A percentile compares a stretch with the other conserved stretches of the same genome.
Evolutionary conservation across 2,113 vertebrate species (phyloP).

Genomic region (Paramormyrops kingsleyae): DNA sequence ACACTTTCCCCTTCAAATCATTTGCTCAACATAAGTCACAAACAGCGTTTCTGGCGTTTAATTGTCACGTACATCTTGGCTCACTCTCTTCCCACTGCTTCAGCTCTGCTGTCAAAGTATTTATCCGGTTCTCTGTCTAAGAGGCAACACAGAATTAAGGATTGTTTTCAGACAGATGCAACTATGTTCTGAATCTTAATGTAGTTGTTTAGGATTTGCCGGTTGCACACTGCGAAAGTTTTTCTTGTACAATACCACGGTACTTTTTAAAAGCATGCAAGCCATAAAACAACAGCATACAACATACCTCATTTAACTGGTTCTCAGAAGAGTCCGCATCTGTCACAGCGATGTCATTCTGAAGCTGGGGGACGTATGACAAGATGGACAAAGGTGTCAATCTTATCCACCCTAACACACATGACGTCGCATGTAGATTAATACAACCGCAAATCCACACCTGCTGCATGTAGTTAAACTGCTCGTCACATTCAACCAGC

Average conservation of each 20-base stretch:
- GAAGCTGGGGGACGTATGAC: conserved; percentile 52
- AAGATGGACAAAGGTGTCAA: conserved; percentile 3
- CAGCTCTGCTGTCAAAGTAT: conserved; percentile 52
- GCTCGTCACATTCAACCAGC: conserved; percentile 50
- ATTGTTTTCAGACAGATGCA: neutral
- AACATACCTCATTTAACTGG: conserved; percentile 50
- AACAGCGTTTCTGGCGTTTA: neutral
- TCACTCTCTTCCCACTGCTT: conserved; percentile 51
- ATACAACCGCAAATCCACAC: conserved; percentile 13
- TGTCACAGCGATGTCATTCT: conserved; percentile 52
- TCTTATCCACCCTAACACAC: neutral
- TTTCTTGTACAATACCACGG: neutral
- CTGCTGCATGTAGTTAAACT: conserved; percentile 53
- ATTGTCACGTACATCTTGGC: conserved; percentile 52
- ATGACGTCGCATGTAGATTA: conserved; percentile 31
- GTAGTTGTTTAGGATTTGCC: neutral
- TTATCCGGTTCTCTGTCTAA: conserved; percentile 48
- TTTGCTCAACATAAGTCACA: neutral
- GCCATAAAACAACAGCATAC: neutral
- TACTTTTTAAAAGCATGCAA: neutral
- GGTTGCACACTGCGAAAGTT: neutral
- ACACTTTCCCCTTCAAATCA: neutral
- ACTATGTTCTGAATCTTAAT: neutral
- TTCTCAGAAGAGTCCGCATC: conserved; percentile 42
- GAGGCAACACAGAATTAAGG: neutral